A percentile compares a stretch with the other conserved stretches of the same genome.
phyloP scores from a whole-genome alignment of 2,888 invertebrate species.

The Polyploca ridens region DNA sequence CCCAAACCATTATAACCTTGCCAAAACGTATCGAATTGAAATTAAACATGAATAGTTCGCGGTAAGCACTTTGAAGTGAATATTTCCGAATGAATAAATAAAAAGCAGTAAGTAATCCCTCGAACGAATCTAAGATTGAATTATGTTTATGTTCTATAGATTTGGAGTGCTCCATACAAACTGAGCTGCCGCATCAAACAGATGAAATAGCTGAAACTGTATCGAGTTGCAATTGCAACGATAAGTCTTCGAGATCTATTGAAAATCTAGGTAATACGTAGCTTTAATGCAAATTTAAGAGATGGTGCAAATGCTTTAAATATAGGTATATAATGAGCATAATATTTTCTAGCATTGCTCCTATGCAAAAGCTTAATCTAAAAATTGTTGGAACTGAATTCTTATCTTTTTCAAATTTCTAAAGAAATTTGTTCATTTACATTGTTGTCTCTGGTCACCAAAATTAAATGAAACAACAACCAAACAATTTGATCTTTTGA shows the following conservation, averaged over 20 bases:
- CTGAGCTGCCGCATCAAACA: constrained; percentile 14
- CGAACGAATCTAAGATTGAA: not conserved
- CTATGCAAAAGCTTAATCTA: too few species aligned
- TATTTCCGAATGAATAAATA: not conserved
- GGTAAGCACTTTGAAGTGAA: not conserved
- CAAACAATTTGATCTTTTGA: not conserved
- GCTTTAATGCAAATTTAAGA: too few species aligned
- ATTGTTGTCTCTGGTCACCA: too few species aligned
- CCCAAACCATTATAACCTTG: too few species aligned
- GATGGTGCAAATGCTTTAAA: too few species aligned
- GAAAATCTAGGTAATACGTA: not conserved
- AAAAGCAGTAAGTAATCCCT: not conserved
- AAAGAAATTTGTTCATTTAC: too few species aligned
- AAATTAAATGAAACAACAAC: too few species aligned
- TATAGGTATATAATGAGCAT: too few species aligned
- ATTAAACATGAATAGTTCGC: not conserved
- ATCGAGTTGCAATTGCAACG: constrained; percentile 1
- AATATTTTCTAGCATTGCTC: too few species aligned
- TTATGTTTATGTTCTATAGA: constrained; percentile 14
- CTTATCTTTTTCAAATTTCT: too few species aligned
- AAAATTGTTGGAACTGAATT: too few species aligned
- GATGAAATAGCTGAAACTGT: constrained; percentile 12
- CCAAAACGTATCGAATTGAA: not conserved
- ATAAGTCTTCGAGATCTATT: not conserved
- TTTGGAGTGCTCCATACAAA: constrained; percentile 19